These are phyloP conservation scores for Pimpla rufipes DNA, from an alignment of 2,888 invertebrate genomes.

Conservation along the genomic window DNA sequence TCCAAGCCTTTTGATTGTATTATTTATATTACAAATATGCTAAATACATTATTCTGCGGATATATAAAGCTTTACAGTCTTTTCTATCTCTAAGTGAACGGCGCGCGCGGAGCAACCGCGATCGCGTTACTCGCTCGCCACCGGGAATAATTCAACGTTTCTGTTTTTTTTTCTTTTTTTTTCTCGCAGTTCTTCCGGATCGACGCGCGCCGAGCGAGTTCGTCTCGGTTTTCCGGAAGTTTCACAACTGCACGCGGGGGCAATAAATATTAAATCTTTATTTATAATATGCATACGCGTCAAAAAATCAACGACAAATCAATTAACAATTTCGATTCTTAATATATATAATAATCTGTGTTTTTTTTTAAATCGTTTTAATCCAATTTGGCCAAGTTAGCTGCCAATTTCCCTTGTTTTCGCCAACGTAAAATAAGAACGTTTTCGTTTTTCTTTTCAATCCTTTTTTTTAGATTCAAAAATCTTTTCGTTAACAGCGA, in stretches of 20 bases:
- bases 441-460: background rate
- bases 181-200: slow-evolving; percentile 41
- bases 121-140: slow-evolving; percentile 25
- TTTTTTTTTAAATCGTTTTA: slow-evolving; percentile 58
- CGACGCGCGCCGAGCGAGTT: background rate
- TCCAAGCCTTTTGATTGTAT: slow-evolving; percentile 63
- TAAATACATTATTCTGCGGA: slow-evolving; percentile 66
- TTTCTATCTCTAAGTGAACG: slow-evolving; percentile 59
- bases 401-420: slow-evolving; percentile 52
- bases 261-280: slow-evolving; percentile 79
- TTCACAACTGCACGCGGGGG: slow-evolving; percentile 55
- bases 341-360: slow-evolving; percentile 48
- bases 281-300: slow-evolving; percentile 74
- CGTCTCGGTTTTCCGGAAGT: slow-evolving; percentile 50
- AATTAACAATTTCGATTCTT: slow-evolving; percentile 68
- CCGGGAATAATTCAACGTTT: slow-evolving; percentile 52
- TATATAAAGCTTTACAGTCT: slow-evolving; percentile 66
- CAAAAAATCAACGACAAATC: slow-evolving; percentile 74
- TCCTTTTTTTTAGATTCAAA: slow-evolving; percentile 30
- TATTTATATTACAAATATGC: slow-evolving; percentile 67
- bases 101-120: slow-evolving; percentile 10
- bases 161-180: slow-evolving; percentile 6
- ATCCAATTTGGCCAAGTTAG: slow-evolving; percentile 51
- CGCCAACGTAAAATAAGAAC: slow-evolving; percentile 61
- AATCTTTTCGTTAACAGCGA: slow-evolving; percentile 45